Evolutionary conservation across 2,113 vertebrate genomes (phyloP).

Genomic region (Prinia subflava): DNA sequence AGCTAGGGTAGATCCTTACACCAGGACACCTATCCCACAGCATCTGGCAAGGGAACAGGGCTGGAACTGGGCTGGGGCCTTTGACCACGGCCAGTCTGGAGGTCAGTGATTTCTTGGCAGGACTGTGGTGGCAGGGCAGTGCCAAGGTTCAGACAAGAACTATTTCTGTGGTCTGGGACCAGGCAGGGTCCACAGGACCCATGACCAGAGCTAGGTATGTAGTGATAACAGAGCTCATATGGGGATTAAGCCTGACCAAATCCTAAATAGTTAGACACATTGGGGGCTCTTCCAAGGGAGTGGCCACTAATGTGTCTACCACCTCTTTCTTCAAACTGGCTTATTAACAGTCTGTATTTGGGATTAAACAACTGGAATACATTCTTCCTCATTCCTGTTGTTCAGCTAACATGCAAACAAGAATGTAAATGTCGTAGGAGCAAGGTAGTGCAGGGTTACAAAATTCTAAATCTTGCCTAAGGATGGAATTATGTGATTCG

Average conservation of each 20-base stretch:
- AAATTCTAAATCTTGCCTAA: not conserved
- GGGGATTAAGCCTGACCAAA: not conserved
- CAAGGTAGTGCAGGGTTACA: not conserved
- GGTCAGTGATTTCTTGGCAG: not conserved
- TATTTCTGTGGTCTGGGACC: not conserved
- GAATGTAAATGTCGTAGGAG: not conserved
- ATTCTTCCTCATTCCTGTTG: not conserved
- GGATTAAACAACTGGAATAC: not conserved
- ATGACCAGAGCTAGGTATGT: not conserved
- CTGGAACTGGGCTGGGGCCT: accelerated
- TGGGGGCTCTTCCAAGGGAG: not conserved
- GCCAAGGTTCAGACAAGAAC: not conserved
- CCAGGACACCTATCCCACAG: not conserved
- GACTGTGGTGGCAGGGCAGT: not conserved
- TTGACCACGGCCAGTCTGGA: not conserved
- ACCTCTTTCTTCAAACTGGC: not conserved
- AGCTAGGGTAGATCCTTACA: not conserved
- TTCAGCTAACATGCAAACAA: not conserved
- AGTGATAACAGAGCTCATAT: not conserved
- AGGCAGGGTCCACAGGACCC: not conserved
- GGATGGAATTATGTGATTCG: not conserved
- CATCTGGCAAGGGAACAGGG: not conserved
- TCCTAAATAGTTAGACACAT: accelerated
- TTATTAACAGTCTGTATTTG: not conserved
- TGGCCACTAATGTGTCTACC: not conserved